phyloP scores from a whole-genome alignment of 2,113 vertebrate species.

The Planiliza haematocheilus region DNA sequence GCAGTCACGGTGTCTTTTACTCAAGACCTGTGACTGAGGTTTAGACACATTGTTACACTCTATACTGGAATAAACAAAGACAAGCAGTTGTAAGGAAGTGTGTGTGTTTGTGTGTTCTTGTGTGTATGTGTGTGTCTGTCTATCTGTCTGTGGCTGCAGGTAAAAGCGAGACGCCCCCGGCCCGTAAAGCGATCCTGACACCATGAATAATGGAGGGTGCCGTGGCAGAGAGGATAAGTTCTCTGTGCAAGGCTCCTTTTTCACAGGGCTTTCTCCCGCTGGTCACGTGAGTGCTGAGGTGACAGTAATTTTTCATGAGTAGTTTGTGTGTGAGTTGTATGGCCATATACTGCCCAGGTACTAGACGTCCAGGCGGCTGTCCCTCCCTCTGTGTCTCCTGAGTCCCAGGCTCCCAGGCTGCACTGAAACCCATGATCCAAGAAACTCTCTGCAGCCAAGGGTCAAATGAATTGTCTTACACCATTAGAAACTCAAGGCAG shows the following conservation, averaged over 20 bases:
- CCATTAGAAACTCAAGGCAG: constrained; percentile 76
- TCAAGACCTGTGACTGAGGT: constrained; percentile 2
- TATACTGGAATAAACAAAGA: constrained; percentile 13
- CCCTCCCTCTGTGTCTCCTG: constrained; percentile 31
- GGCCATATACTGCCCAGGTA: constrained; percentile 56
- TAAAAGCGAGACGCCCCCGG: constrained; percentile 82
- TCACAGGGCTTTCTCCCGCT: constrained; percentile 85
- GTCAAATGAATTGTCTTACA: constrained; percentile 85
- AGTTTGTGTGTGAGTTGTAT: constrained; percentile 67
- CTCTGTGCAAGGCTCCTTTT: constrained; percentile 85
- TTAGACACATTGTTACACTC: background rate
- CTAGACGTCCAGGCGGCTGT: constrained; percentile 45
- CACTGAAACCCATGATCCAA: constrained; percentile 41
- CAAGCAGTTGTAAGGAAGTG: constrained; percentile 25
- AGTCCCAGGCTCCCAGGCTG: constrained; percentile 6
- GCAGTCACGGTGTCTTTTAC: background rate
- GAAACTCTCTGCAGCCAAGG: constrained; percentile 57
- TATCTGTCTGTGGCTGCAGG: constrained; percentile 48
- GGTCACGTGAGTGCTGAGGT: constrained; percentile 80
- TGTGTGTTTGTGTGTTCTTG: constrained; percentile 16
- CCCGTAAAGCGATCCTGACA: constrained; percentile 91
- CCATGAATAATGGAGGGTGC: constrained; percentile 94
- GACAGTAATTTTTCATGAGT: constrained; percentile 89
- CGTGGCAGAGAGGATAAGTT: constrained; percentile 84
- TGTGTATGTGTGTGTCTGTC: background rate